Conservation (phyloP, 1,140 invertebrate genomes). For the Teleopsis dalmanni region DNA sequence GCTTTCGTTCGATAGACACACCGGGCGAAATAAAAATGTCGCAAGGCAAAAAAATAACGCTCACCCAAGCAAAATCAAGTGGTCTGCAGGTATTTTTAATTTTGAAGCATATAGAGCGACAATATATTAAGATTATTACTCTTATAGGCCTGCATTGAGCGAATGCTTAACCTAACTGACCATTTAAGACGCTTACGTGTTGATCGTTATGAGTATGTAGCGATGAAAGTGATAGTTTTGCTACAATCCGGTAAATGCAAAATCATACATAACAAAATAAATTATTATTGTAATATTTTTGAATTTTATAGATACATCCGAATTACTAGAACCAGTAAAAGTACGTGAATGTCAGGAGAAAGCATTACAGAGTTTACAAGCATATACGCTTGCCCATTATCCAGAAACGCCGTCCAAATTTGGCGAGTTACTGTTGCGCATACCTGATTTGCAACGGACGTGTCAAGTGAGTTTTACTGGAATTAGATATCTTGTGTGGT, state of each 20-base stretch:
- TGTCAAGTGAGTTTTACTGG: constrained; percentile 70
- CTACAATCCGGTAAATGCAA: constrained; percentile 88
- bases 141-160: constrained; percentile 72
- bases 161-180: constrained; percentile 91
- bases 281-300: background rate
- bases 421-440: constrained; percentile 83
- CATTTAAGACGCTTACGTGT: constrained; percentile 80
- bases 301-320: constrained; percentile 66
- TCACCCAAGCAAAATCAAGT: constrained; percentile 50
- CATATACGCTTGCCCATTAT: constrained; percentile 86
- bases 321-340: constrained; percentile 83
- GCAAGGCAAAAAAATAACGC: constrained; percentile 65
- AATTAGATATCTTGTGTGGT: too few species aligned
- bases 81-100: constrained; percentile 48
- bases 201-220: constrained; percentile 95
- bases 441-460: constrained; percentile 89
- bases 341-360: constrained; percentile 89
- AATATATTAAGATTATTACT: constrained; percentile 2
- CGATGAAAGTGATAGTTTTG: constrained; percentile 90
- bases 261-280: too few species aligned
- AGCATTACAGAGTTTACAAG: constrained; percentile 83
- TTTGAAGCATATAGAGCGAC: background rate
- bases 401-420: constrained; percentile 89
- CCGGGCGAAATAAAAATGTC: constrained; percentile 80
- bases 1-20: constrained; percentile 77